Base-by-base conservation (phyloP, 1,140 invertebrate genomes). In the Drepana arcuata region DNA sequence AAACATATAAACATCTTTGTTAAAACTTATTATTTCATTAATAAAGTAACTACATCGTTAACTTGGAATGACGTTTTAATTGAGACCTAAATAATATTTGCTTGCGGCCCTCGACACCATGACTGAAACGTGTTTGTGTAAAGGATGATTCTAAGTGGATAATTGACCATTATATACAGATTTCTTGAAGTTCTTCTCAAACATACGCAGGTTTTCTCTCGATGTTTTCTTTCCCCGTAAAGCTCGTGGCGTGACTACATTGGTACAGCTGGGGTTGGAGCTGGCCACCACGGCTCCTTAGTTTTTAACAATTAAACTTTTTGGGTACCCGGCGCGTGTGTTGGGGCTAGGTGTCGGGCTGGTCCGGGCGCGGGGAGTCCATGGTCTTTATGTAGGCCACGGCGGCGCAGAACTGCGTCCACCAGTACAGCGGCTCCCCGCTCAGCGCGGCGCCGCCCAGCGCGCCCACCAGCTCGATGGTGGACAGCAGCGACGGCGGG, bases 371-470 rank as follows among this genome's bases (percentile, higher is more conserved):
- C 30, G 60, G 55, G 48, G 94, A 95, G 78, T 95, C 94, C 95
- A 99, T 97, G 27, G 94, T 98, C 86, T 99, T 99, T 57, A 99
- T 98, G 84, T 97, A 98, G 82, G 98, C 95, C 16, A 99, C 93
- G 6, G 96, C 95, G 0, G 96, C 93, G 51, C 93, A 94, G 78
- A 99, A 99, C 73, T 99, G 96, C 24, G 95, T 97, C 97, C 97
- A 99, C 91, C 96, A 98, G 83, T 99, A 99, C 65, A 94, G 91
- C 69, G 97, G 94, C 82, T 98, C 95, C 18, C 97, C 97, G 48
- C 88, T 86, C 9, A 98, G 85, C 41, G 91, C 88, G 47, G 90
- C 88, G 16, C 90, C 92, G 60, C 95, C 96, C 71, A 98, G 97
- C 61, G 93, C 95, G 63, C 93, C 93, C 27, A 99, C 95, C 71